A percentile compares a stretch with the other conserved stretches of the same genome.
phyloP scores from a whole-genome alignment of 2,113 vertebrate genomes.

The Elachura formosa region DNA sequence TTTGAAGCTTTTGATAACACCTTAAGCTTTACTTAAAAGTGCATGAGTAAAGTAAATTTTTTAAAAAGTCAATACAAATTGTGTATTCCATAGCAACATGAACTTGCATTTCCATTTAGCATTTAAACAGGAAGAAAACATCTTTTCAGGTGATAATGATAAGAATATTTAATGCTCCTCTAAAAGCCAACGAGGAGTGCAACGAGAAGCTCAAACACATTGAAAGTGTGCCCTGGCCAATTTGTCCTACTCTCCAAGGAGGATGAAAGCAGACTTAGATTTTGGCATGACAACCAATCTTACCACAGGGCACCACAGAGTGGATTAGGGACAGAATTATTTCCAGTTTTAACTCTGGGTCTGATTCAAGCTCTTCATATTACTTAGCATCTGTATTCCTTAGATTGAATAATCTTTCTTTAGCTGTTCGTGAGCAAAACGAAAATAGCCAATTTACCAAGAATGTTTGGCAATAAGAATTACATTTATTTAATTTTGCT shows the following conservation, averaged over 20 bases:
- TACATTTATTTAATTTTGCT: background rate
- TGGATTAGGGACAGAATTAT: constrained; percentile 32
- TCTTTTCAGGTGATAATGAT: background rate
- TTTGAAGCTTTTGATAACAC: background rate
- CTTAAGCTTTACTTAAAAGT: background rate
- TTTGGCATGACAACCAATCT: background rate
- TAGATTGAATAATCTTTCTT: background rate
- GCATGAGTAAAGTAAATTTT: background rate
- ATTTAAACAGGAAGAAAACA: background rate
- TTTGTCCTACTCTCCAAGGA: background rate
- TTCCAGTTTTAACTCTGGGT: background rate
- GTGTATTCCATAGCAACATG: background rate
- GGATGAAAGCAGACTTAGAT: background rate
- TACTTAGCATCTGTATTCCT: background rate
- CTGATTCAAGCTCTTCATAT: background rate
- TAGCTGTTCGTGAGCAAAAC: background rate
- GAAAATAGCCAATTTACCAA: background rate
- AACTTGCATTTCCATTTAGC: background rate
- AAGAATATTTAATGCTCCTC: background rate
- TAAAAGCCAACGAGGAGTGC: background rate
- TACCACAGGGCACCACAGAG: background rate
- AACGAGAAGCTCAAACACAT: background rate
- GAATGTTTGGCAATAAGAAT: background rate
- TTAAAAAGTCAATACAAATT: background rate
- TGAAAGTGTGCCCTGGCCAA: background rate